Evolutionary conservation across 2,797 vertebrate genomes (phyloP).

Genomic region (Triplophysa yarkandensis): DNA sequence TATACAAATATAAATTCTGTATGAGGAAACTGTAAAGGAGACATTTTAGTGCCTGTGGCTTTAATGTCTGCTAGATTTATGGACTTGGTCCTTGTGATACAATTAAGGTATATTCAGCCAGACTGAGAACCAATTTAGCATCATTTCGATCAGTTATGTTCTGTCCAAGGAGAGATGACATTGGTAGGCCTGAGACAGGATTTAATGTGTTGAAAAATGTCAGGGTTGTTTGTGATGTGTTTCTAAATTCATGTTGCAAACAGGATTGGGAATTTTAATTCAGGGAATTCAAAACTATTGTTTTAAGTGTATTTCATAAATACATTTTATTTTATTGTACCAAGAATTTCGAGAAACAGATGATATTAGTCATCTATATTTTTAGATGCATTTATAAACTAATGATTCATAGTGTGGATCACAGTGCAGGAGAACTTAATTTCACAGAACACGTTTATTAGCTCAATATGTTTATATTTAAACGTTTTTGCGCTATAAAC

Average conservation of each 20-base stretch:
- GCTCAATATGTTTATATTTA: too few relatives aligned
- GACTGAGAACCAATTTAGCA: constrained; percentile 57
- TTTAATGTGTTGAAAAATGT: background rate
- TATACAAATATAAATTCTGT: constrained; percentile 60
- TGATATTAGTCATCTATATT: background rate
- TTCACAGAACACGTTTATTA: too few relatives aligned
- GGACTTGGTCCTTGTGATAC: constrained; percentile 72
- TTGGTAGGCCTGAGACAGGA: background rate
- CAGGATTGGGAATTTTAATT: background rate
- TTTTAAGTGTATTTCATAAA: background rate
- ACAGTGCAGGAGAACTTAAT: background rate
- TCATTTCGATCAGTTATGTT: constrained; percentile 64
- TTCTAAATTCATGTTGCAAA: background rate
- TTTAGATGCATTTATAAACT: background rate
- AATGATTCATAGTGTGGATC: background rate
- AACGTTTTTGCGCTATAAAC: too few relatives aligned
- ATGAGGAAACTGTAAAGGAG: constrained; percentile 56
- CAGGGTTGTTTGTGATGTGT: background rate
- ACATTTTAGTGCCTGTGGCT: constrained; percentile 49
- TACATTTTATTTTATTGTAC: too few relatives aligned
- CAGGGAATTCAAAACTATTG: background rate
- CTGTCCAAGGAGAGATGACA: background rate
- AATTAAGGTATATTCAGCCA: constrained; percentile 73
- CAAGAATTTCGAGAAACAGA: background rate
- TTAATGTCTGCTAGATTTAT: constrained; percentile 68